Base-by-base conservation (phyloP, 2,113 vertebrate species). In the Forbesichthys papilliferus region DNA sequence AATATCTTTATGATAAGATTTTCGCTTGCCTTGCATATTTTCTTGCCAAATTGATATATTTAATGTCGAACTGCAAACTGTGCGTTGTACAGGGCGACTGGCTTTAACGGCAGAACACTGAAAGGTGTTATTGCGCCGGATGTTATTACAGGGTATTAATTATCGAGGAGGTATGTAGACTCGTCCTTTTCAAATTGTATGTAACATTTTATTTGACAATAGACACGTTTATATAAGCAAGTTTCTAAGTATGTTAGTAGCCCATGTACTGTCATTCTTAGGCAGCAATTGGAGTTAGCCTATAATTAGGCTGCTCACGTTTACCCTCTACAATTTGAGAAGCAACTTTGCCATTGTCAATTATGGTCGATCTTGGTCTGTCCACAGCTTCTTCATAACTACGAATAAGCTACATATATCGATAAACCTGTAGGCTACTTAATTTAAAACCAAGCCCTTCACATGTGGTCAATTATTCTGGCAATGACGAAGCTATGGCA, bases 71-170 rank as follows among this genome's bases (percentile, higher is more conserved):
- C 20, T 75, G 62, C 47, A 69, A 67, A 51, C 42, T 71, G 61
- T 47, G 78, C 64, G 55, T 51, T 5, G 77, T 70, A 42, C 58
- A 68, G 55, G 65, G 36, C 54, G 64, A 83, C 11, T 18, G 48
- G 66, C 68, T 71, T 48, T 54, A 9, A 73, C 58, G 60, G 11
- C 18, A 70, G 70, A 48, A 48, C 16, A 71, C 49, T 71, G 76
- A 64, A 55, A 18, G 71, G 77, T 80, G 76, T 69, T 51, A 79
- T 83, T 85, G 79, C 85, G 85, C 83, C 85, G 89, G 85, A 89
- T 91, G 90, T 90, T 79, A 90, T 87, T 90, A 85, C 73, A 87
- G 81, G 84, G 80, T 84, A 48, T 62, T 77, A 83, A 62, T 79
- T 83, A 84, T 81, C 80, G 51, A 85, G 65, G 71, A 88, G 75